These are phyloP conservation scores for Rhamnusium bicolor DNA, from an alignment of 2,888 invertebrate genomes.

Conservation along the genomic window DNA sequence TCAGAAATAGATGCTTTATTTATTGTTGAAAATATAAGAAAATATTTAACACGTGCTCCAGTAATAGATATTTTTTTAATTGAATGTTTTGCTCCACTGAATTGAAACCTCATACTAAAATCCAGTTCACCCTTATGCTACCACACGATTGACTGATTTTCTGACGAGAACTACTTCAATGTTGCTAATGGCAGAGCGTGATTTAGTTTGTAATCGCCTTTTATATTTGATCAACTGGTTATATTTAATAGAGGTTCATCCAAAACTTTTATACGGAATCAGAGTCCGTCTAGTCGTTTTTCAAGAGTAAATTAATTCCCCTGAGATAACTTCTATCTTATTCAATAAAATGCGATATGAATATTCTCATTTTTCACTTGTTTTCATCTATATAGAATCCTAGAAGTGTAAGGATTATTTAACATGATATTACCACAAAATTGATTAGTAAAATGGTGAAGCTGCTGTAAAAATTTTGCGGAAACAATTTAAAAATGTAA, in stretches of 20 bases:
- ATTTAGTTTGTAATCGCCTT: constrained; percentile 42
- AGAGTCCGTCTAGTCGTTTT: not conserved
- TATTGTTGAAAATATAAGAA: not conserved
- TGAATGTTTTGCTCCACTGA: constrained; percentile 40
- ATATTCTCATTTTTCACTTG: not conserved
- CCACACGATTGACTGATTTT: constrained; percentile 50
- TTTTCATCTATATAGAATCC: not conserved
- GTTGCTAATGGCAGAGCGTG: constrained; percentile 48
- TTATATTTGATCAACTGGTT: constrained; percentile 45
- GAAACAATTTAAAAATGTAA: not conserved
- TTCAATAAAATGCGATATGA: not conserved
- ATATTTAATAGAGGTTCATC: constrained; percentile 15
- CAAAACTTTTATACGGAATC: constrained; percentile 5
- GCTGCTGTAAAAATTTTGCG: not conserved
- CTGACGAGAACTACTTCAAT: constrained; percentile 53
- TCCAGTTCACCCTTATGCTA: constrained; percentile 48
- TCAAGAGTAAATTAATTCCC: constrained; percentile 17
- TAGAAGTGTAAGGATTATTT: not conserved
- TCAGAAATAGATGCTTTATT: not conserved
- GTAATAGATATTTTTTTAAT: constrained; percentile 39
- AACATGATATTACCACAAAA: not conserved
- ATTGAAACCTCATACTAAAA: constrained; percentile 33
- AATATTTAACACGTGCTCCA: constrained; percentile 24
- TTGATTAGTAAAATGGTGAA: not conserved
- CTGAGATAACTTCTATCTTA: not conserved